A percentile compares a stretch with the other conserved stretches of the same genome.
Conservation (phyloP, 2,113 vertebrate species). For the Clarias magur region DNA sequence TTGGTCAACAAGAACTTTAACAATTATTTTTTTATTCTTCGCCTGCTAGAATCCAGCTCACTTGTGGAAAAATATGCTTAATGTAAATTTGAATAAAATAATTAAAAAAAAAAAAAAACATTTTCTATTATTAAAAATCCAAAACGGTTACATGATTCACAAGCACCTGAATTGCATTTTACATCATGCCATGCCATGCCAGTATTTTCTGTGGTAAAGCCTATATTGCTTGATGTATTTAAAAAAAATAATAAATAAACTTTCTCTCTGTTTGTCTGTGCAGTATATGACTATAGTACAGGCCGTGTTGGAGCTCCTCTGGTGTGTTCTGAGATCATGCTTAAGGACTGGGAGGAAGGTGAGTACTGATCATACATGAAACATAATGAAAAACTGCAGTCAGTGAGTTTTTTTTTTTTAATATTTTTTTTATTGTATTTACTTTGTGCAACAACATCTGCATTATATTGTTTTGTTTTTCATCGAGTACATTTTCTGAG, state of each 20-base stretch:
- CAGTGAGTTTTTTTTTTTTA: not conserved
- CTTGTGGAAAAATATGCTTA: not conserved
- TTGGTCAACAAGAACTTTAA: not conserved
- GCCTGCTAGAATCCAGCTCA: too few species aligned
- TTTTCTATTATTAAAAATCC: not conserved
- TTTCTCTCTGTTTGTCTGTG: conserved; percentile 27
- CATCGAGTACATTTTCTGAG: too few species aligned
- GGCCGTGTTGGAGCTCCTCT: conserved; percentile 95
- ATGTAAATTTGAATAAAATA: not conserved
- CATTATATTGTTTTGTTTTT: too few species aligned
- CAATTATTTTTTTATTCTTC: not conserved
- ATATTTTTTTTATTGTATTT: not conserved
- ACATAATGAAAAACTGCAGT: not conserved
- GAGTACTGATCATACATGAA: conserved; percentile 49
- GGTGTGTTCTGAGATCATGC: conserved; percentile 89
- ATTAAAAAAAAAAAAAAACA: too few species aligned
- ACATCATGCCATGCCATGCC: not conserved
- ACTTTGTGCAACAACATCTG: not conserved
- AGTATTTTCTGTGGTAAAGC: not conserved
- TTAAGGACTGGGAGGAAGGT: conserved; percentile 97
- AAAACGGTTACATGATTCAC: not conserved
- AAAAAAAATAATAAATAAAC: too few species aligned
- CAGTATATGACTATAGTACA: conserved; percentile 93
- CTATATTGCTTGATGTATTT: too few species aligned
- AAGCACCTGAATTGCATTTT: not conserved